A percentile compares a stretch with the other conserved stretches of the same genome.
phyloP scores from a whole-genome alignment of 2,797 vertebrate genomes.

The Erethizon dorsatum region DNA sequence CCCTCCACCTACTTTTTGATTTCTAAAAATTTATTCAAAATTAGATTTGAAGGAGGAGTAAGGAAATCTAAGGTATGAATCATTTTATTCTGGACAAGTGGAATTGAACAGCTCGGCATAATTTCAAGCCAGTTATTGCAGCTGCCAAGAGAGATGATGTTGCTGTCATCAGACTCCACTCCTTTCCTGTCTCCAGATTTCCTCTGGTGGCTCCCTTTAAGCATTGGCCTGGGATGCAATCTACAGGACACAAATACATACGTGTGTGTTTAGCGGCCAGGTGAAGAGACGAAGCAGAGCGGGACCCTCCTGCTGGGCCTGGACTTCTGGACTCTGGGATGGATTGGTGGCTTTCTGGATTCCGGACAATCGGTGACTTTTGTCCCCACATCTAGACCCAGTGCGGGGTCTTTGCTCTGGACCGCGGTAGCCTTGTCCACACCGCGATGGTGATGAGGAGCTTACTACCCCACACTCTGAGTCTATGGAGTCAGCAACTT shows the following conservation, averaged over 20 bases:
- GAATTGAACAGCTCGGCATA: background rate
- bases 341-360: background rate
- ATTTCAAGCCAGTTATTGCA: background rate
- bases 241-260: background rate
- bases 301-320: background rate
- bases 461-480: background rate
- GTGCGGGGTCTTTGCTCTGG: background rate
- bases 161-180: background rate
- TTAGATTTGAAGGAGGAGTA: background rate
- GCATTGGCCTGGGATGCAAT: background rate
- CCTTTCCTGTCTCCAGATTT: background rate
- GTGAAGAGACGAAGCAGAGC: background rate
- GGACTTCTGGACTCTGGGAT: background rate
- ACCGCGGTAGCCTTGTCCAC: background rate
- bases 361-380: background rate
- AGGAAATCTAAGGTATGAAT: background rate
- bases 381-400: background rate
- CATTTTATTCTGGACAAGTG: background rate
- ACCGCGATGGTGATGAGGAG: background rate
- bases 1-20: background rate
- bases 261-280: background rate
- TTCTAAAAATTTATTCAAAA: constrained; percentile 26
- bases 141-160: background rate
- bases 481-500: background rate
- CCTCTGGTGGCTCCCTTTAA: background rate